Base-by-base conservation (phyloP, 2,113 vertebrate species). In the Spea bombifrons region DNA sequence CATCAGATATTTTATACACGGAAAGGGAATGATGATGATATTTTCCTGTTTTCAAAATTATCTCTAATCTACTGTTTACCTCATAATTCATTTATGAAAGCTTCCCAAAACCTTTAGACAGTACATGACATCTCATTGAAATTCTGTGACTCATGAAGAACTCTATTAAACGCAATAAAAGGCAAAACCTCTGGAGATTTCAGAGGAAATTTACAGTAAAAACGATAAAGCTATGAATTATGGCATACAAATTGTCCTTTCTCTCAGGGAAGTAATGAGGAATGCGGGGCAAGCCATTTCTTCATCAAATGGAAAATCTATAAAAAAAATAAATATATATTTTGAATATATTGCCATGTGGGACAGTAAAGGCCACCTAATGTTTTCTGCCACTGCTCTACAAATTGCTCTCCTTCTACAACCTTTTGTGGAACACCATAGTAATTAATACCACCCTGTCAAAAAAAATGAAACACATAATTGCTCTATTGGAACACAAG, bases 11-110 rank as follows among this genome's bases (percentile, higher is more conserved):
- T 1, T 66, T 80, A 75, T 13, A 45, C 63, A 3, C 66, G 65
- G 52, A 16, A 2, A 68, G 3, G 45, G 67, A 75, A 12, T 77
- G 13, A 9, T 68, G 69, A 65, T 8, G 69, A 44, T 73, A 71
- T 74, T 83, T 46, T 72, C 17, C 61, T 53, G 59, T 13, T 72
- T 72, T 45, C 47, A n/a, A 16, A 74, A 70, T 75, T 5, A 71
- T 17, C 8, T 47, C 43, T 76, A 59, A 80, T 78, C 45, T 72
- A 78, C 59, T 82, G 79, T 57, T 47, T 9, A 71, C n/a, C 81
- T 73, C 80, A 81, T 81, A 84, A 81, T 79, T 84, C 53, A 81
- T 83, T 12, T 68, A 16, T 78, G 44, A 78, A 75, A 61, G 7
- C 79, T 78, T 49, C 76, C 48, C 52, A 67, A 13, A 17, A 75